Conservation (phyloP, 2,888 invertebrate species). For the Odiellus spinosus region DNA sequence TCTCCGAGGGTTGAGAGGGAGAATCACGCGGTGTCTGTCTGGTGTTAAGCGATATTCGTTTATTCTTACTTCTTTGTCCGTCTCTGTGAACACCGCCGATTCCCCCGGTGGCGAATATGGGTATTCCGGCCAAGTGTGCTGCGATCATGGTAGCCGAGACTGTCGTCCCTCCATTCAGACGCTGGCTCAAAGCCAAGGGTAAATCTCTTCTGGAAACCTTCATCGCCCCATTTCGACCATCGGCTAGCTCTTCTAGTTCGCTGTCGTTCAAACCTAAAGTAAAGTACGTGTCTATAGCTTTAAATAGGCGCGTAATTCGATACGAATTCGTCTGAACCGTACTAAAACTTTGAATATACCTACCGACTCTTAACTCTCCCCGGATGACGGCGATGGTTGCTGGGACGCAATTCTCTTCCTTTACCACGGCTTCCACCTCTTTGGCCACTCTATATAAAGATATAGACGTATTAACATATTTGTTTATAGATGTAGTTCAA, state of each 20-base stretch:
- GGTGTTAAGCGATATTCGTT: too few species aligned
- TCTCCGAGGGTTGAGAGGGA: too few species aligned
- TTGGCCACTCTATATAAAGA: constrained; percentile 46
- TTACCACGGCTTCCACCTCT: constrained; percentile 60
- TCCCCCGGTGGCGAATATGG: constrained; percentile 83
- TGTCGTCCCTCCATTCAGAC: constrained; percentile 76
- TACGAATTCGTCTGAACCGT: too few species aligned
- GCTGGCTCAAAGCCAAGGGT: constrained; percentile 50
- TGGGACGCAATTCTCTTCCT: constrained; percentile 50
- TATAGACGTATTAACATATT: background rate
- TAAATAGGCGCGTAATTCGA: too few species aligned
- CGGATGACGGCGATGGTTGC: constrained; percentile 80
- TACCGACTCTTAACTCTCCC: constrained; percentile 66
- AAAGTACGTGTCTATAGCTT: background rate
- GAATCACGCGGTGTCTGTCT: too few species aligned
- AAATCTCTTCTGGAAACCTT: constrained; percentile 45
- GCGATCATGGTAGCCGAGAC: constrained; percentile 84
- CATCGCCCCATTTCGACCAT: constrained; percentile 30
- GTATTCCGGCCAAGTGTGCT: constrained; percentile 63
- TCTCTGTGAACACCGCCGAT: constrained; percentile 88
- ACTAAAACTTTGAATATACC: background rate
- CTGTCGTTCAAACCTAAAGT: constrained; percentile 37
- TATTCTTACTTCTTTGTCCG: constrained; percentile 49
- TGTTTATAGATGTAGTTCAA: background rate
- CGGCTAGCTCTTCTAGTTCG: constrained; percentile 50